Conservation (phyloP, 2,797 vertebrate species). For the Masticophis lateralis region DNA sequence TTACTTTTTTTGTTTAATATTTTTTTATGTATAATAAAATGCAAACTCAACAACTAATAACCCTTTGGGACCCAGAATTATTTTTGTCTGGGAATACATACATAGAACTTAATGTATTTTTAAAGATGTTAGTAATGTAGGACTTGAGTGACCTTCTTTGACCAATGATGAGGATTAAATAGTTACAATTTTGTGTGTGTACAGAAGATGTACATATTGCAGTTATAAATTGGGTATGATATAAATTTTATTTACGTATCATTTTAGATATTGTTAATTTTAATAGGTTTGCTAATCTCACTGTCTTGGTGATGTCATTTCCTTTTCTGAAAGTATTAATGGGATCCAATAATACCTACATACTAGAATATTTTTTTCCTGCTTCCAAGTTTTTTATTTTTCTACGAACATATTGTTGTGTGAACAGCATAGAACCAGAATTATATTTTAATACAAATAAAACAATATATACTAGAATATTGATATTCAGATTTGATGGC, state of each 20-base stretch:
- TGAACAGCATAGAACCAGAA: no score
- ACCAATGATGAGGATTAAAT: conserved; percentile 33
- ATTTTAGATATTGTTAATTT: not conserved
- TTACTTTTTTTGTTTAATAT: not conserved
- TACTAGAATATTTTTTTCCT: not conserved
- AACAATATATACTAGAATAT: not conserved
- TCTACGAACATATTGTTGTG: no score
- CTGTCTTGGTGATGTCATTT: not conserved
- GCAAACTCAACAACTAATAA: not conserved
- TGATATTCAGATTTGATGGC: not conserved
- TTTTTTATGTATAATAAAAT: conserved; percentile 13
- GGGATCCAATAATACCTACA: not conserved
- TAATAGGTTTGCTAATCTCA: not conserved
- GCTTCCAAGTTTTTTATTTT: no score
- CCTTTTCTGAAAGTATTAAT: not conserved
- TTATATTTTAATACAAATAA: no score
- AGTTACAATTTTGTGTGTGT: conserved; percentile 9
- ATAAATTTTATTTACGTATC: not conserved
- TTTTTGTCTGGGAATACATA: conserved; percentile 10
- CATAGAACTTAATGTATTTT: conserved; percentile 5
- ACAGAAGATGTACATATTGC: not conserved
- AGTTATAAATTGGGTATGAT: not conserved
- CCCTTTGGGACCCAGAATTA: not conserved
- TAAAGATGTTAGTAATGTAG: conserved; percentile 19
- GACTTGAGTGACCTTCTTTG: conserved; percentile 17